Evolutionary conservation across 2,888 invertebrate species (phyloP).

Genomic region (Rhagophthalmus giganteus): DNA sequence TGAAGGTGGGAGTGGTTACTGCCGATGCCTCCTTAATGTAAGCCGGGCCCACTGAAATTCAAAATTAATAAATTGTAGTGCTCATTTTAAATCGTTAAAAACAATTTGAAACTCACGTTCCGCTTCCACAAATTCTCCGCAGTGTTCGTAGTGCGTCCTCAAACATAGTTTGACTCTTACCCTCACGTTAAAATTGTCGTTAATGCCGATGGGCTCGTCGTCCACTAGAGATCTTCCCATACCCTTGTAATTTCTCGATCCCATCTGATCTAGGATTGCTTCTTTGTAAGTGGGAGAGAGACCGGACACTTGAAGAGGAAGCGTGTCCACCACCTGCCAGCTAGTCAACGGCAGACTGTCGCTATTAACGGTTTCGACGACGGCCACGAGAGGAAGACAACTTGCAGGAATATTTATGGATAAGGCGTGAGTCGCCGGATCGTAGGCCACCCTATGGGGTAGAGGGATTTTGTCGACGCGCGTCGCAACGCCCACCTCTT

Average conservation of each 20-base stretch:
- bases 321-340: constrained; percentile 74
- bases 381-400: constrained; percentile 75
- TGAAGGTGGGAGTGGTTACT: constrained; percentile 75
- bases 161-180: constrained; percentile 83
- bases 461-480: constrained; percentile 82
- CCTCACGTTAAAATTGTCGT: constrained; percentile 67
- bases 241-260: constrained; percentile 54
- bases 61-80: too few species aligned
- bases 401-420: constrained; percentile 81
- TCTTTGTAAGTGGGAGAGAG: constrained; percentile 71
- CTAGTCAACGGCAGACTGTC: constrained; percentile 60
- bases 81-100: too few species aligned
- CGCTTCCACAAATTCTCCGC: constrained; percentile 82
- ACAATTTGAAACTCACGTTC: constrained; percentile 67
- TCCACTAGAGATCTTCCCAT: constrained; percentile 60
- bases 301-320: constrained; percentile 73
- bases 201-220: constrained; percentile 62
- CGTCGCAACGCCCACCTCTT: constrained; percentile 79
- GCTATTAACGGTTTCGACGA: constrained; percentile 71
- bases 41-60: constrained; percentile 72
- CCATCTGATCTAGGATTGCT: constrained; percentile 66
- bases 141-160: constrained; percentile 76
- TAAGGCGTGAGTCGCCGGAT: constrained; percentile 74
- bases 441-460: constrained; percentile 80
- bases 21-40: constrained; percentile 79